Evolutionary conservation across 1,140 invertebrate species (phyloP).

Genomic region (Apocrypta bakeri): DNA sequence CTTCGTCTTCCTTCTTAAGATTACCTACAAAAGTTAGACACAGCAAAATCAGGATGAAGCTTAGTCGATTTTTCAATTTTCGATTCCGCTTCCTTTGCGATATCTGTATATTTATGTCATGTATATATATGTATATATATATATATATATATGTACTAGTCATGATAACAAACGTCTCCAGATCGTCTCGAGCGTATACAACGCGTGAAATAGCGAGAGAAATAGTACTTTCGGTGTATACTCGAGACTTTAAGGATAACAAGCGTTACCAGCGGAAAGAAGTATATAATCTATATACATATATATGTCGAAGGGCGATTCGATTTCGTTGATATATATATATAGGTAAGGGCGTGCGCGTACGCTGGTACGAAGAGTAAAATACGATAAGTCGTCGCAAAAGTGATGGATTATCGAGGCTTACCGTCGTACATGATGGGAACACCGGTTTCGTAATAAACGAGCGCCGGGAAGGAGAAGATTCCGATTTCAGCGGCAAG

Average conservation of each 20-base stretch:
- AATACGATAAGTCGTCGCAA: too few species aligned
- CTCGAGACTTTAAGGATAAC: too few species aligned
- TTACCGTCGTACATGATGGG: constrained; percentile 96
- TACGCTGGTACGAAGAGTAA: neutral
- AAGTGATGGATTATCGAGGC: too few species aligned
- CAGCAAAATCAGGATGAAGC: constrained; percentile 46
- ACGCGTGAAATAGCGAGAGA: too few species aligned
- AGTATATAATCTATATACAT: too few species aligned
- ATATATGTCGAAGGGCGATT: too few species aligned
- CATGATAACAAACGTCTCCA: neutral
- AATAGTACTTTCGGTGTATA: too few species aligned
- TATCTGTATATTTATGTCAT: neutral
- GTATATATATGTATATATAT: neutral
- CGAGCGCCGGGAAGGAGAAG: constrained; percentile 91
- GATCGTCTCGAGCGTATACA: neutral
- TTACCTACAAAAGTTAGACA: constrained; percentile 85
- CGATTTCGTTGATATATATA: too few species aligned
- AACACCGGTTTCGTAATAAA: constrained; percentile 94
- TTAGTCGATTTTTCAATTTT: neutral
- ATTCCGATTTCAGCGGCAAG: constrained; percentile 93
- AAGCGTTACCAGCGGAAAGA: too few species aligned
- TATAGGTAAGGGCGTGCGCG: too few species aligned
- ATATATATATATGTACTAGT: too few species aligned
- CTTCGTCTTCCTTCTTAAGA: constrained; percentile 95
- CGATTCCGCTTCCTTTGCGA: constrained; percentile 37